These are phyloP conservation scores for Trichonephila clavata DNA, from an alignment of 1,140 invertebrate genomes.

Conservation along the genomic window DNA sequence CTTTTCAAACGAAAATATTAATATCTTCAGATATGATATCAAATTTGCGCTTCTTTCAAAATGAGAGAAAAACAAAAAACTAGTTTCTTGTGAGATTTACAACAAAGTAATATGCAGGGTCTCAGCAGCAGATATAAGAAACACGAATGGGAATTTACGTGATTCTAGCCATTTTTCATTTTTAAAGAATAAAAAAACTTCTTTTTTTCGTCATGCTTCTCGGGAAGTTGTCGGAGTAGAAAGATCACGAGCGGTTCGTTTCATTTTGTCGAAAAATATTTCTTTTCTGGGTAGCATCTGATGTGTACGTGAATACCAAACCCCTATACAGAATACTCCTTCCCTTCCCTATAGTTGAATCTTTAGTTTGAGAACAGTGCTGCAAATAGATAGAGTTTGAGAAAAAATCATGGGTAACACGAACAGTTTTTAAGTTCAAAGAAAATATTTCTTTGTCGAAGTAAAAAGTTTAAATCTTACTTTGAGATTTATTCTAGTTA, in stretches of 20 bases:
- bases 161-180: slow-evolving; percentile 18
- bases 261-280: slow-evolving; percentile 35
- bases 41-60: neutral
- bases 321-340: neutral
- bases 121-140: neutral
- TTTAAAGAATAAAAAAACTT: neutral
- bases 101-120: neutral
- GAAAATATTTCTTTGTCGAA: neutral
- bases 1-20: no score
- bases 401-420: neutral
- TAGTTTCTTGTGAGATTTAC: slow-evolving; percentile 3
- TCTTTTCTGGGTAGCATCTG: neutral
- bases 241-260: neutral
- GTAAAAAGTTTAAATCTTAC: neutral
- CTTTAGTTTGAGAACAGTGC: neutral
- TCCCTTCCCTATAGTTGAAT: neutral
- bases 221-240: neutral
- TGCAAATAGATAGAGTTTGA: neutral
- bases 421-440: neutral
- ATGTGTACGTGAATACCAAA: slow-evolving; percentile 21
- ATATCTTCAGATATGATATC: neutral
- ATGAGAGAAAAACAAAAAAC: neutral
- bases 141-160: slow-evolving; percentile 29
- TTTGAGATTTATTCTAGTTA: neutral
- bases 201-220: neutral